These are phyloP conservation scores for Phalacrocorax aristotelis DNA, from an alignment of 2,113 vertebrate genomes.

Conservation along the genomic window DNA sequence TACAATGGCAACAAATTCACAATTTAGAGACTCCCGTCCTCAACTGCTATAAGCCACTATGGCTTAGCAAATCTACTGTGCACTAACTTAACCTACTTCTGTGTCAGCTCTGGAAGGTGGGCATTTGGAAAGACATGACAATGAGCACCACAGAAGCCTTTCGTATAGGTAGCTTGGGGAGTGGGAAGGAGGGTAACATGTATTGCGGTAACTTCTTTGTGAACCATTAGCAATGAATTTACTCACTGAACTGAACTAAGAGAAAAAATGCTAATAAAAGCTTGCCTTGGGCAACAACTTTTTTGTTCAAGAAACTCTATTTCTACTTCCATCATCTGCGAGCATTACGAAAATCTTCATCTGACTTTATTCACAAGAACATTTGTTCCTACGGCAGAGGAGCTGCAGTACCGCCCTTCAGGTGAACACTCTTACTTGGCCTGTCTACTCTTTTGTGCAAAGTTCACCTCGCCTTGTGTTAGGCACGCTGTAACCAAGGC, in stretches of 20 bases:
- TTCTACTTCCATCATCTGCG: not conserved
- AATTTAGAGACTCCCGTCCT: not conserved
- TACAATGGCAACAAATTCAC: not conserved
- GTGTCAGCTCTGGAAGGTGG: not conserved
- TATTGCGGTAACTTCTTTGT: not conserved
- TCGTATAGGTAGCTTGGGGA: not conserved
- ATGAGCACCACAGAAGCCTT: not conserved
- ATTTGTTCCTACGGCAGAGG: not conserved
- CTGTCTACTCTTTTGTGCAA: not conserved
- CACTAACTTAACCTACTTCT: not conserved
- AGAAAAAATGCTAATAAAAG: conserved; percentile 21
- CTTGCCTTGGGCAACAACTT: not conserved
- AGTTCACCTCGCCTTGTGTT: too few relatives aligned
- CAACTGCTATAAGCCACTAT: not conserved
- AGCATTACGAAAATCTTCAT: not conserved
- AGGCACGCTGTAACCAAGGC: not conserved
- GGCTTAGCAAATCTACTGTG: not conserved
- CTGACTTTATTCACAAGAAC: not conserved
- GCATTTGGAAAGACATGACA: not conserved
- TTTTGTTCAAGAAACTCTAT: not conserved
- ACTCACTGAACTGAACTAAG: conserved; percentile 14
- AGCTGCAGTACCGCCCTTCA: not conserved
- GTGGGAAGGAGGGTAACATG: not conserved
- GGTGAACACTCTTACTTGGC: not conserved
- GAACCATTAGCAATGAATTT: not conserved